Evolutionary conservation across 2,888 invertebrate species (phyloP).

Genomic region (Dendrolimus pini): DNA sequence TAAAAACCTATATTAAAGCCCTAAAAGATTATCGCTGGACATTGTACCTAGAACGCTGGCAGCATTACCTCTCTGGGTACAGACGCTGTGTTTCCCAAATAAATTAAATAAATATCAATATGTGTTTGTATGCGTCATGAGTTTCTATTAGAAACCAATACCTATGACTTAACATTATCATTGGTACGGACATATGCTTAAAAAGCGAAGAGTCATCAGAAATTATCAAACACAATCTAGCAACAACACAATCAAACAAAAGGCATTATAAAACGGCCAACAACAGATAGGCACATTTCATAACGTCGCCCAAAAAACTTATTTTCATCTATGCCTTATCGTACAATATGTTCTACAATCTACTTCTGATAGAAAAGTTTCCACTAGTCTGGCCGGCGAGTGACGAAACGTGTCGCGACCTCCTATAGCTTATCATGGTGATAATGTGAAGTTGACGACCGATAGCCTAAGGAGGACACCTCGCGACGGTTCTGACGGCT

Average conservation of each 20-base stretch:
- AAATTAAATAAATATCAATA: too few species aligned
- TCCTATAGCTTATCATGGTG: neutral
- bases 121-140: too few species aligned
- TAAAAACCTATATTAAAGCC: too few species aligned
- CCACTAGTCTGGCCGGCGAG: neutral
- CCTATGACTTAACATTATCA: too few species aligned
- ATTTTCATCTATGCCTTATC: neutral
- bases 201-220: too few species aligned
- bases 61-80: too few species aligned
- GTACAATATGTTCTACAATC: neutral
- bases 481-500: neutral
- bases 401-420: neutral
- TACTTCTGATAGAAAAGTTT: neutral
- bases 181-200: too few species aligned
- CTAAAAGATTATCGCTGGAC: too few species aligned
- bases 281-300: neutral
- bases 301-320: neutral
- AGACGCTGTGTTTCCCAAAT: too few species aligned
- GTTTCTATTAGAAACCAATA: too few species aligned
- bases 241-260: neutral
- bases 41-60: too few species aligned
- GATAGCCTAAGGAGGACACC: neutral
- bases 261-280: neutral
- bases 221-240: too few species aligned
- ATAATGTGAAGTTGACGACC: neutral